phyloP scores from a whole-genome alignment of 2,113 vertebrate species.

The Bucco capensis region DNA sequence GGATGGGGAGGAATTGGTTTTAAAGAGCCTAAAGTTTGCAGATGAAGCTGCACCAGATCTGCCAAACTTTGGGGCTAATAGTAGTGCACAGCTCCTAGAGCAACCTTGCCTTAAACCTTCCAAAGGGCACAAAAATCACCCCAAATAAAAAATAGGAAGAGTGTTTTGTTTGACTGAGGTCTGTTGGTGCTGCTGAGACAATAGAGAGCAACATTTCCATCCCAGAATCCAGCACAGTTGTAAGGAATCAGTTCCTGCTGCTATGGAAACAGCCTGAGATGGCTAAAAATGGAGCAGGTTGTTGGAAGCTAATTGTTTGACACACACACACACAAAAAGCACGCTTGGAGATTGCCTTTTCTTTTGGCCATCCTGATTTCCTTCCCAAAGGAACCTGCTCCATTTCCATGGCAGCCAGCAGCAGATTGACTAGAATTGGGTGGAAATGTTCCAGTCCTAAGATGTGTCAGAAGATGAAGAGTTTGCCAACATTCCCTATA shows the following conservation, averaged over 20 bases:
- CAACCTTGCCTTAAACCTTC: no score
- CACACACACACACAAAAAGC: neutral
- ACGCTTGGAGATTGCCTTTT: neutral
- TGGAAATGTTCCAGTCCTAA: neutral
- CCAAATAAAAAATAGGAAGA: no score
- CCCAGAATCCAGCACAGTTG: neutral
- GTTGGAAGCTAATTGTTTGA: neutral
- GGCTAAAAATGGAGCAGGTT: conserved; percentile 13
- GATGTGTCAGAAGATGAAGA: neutral
- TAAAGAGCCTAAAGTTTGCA: neutral
- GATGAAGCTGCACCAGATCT: rapidly evolving
- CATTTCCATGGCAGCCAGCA: neutral
- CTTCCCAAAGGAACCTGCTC: neutral
- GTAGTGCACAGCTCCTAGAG: rapidly evolving
- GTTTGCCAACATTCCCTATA: neutral
- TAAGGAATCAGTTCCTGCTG: neutral
- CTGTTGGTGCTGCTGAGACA: neutral
- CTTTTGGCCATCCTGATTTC: neutral
- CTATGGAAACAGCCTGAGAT: neutral
- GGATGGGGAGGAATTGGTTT: rapidly evolving
- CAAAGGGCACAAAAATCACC: rapidly evolving
- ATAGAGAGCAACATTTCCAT: neutral
- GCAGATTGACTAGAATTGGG: neutral
- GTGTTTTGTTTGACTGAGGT: no score
- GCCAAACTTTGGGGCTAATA: rapidly evolving